phyloP scores from a whole-genome alignment of 1,140 invertebrate genomes.

The Brachionus rotundiformis region DNA sequence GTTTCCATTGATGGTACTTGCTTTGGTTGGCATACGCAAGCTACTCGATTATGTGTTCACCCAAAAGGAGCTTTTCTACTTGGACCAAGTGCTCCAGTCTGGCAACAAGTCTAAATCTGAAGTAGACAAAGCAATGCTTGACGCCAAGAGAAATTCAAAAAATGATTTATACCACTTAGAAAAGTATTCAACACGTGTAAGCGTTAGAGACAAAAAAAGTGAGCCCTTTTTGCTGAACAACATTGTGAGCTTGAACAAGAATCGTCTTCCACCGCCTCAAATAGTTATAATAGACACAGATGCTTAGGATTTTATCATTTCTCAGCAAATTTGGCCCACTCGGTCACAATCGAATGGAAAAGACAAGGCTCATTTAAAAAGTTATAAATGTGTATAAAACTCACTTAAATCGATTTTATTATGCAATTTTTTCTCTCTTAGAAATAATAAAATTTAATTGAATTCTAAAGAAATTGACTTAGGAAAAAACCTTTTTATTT shows the following conservation, averaged over 20 bases:
- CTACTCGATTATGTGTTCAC: constrained; percentile 47
- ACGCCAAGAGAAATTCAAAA: constrained; percentile 25
- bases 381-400: neutral
- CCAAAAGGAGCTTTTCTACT: constrained; percentile 26
- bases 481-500: neutral
- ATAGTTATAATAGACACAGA: constrained; percentile 34
- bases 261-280: constrained; percentile 10
- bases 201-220: constrained; percentile 22
- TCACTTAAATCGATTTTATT: neutral
- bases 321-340: constrained; percentile 20
- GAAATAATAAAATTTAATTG: neutral
- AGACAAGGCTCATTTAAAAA: constrained; percentile 11
- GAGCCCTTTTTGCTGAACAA: constrained; percentile 15
- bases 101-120: neutral
- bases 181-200: neutral
- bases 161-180: constrained; percentile 20
- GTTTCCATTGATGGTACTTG: constrained; percentile 86
- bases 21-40: constrained; percentile 39
- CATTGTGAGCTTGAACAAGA: neutral
- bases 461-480: neutral
- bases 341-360: neutral
- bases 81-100: constrained; percentile 19
- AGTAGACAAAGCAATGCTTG: neutral
- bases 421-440: neutral
- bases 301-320: neutral